Percentiles rank a stretch among this genome's conserved stretches.
Conservation (phyloP, 2,113 vertebrate genomes). For the Madoqua kirkii region DNA sequence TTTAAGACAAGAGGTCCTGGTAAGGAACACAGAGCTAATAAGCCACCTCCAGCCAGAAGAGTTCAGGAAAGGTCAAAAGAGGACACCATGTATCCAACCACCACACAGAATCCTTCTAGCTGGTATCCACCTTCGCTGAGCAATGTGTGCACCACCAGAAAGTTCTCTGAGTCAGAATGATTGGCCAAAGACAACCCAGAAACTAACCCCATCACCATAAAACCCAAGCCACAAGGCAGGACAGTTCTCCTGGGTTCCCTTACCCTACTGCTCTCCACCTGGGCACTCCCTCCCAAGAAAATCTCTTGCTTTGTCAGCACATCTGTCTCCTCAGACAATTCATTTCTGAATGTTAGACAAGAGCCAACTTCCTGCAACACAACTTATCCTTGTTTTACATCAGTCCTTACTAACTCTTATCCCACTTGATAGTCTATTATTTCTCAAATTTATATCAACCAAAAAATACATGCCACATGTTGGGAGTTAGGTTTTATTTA, state of each 20-base stretch:
- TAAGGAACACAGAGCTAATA: neutral
- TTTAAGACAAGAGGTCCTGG: neutral
- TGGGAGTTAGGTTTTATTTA: neutral
- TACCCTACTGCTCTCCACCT: neutral
- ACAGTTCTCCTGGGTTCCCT: neutral
- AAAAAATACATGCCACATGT: neutral
- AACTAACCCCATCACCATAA: neutral
- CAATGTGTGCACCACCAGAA: neutral
- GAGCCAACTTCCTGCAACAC: neutral
- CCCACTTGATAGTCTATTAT: neutral
- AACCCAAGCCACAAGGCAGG: neutral
- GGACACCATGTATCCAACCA: neutral
- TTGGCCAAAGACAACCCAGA: neutral
- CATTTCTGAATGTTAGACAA: neutral
- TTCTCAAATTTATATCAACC: neutral
- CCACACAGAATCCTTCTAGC: neutral
- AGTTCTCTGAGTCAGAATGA: neutral
- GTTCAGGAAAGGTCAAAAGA: neutral
- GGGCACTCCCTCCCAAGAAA: neutral
- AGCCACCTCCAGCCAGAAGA: neutral
- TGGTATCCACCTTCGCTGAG: neutral
- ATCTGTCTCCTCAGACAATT: neutral
- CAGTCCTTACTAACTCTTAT: neutral
- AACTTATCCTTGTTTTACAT: neutral
- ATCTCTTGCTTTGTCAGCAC: neutral